phyloP scores from a whole-genome alignment of 2,113 vertebrate genomes.

The Otocyon megalotis region DNA sequence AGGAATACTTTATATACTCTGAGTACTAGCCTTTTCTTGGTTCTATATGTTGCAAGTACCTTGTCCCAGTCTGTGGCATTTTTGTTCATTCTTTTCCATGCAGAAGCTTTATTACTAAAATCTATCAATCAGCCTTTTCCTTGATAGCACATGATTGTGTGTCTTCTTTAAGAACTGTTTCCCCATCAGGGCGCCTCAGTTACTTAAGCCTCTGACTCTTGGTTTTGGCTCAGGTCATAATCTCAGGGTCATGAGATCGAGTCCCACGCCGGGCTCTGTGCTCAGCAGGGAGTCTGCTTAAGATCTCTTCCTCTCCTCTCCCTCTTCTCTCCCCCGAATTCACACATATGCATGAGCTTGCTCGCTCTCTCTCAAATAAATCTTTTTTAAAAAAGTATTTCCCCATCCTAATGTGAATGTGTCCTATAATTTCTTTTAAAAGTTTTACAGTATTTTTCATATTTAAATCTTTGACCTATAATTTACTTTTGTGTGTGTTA shows the following conservation, averaged over 20 bases:
- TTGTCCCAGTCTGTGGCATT: not conserved
- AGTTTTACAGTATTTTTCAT: not conserved
- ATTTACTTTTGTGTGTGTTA: not conserved
- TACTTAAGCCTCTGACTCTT: not conserved
- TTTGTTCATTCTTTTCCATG: not conserved
- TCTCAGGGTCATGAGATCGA: not conserved
- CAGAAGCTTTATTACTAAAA: not conserved
- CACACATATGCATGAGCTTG: not conserved
- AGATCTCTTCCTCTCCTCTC: not conserved
- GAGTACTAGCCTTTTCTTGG: not conserved
- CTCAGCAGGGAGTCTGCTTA: not conserved
- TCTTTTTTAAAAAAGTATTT: not conserved
- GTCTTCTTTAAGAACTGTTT: not conserved
- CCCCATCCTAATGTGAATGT: not conserved
- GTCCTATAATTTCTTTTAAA: not conserved
- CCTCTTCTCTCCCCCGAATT: not conserved
- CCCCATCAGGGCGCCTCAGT: not conserved
- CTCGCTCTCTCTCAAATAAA: not conserved
- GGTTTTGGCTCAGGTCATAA: not conserved
- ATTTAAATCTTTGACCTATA: slow-evolving; percentile 31
- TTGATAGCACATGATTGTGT: not conserved
- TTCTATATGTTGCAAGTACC: not conserved
- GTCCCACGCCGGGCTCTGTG: not conserved
- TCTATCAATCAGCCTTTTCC: not conserved
- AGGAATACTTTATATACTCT: not conserved